phyloP scores from a whole-genome alignment of 2,888 invertebrate genomes.

The Acanthopleura granulata region DNA sequence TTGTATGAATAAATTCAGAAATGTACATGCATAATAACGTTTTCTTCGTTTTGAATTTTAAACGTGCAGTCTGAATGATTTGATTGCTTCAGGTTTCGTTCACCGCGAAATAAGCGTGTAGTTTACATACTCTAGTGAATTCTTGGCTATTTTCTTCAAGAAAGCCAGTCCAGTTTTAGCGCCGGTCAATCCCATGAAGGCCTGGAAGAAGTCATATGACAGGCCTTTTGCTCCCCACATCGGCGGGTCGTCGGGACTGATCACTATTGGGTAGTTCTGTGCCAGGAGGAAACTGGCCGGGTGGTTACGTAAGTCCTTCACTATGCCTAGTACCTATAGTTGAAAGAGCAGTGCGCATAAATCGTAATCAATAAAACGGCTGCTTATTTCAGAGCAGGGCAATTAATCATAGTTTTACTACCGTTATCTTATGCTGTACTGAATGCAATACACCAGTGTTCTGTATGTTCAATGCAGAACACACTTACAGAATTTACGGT shows the following conservation, averaged over 20 bases:
- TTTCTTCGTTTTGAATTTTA: too few relatives aligned
- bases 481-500: too few relatives aligned
- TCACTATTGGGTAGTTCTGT: slow-evolving; percentile 33
- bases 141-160: slow-evolving; percentile 38
- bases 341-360: not conserved
- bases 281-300: slow-evolving; percentile 34
- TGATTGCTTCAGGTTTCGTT: too few relatives aligned
- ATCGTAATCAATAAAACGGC: too few relatives aligned
- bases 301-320: slow-evolving; percentile 40
- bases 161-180: slow-evolving; percentile 32
- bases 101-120: too few relatives aligned
- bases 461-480: too few relatives aligned
- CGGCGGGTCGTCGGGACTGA: slow-evolving; percentile 40
- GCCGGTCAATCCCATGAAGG: slow-evolving; percentile 41
- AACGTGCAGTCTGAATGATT: too few relatives aligned
- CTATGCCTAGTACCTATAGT: slow-evolving; percentile 35
- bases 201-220: slow-evolving; percentile 41
- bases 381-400: not conserved
- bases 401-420: not conserved
- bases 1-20: too few relatives aligned
- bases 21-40: too few relatives aligned
- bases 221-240: slow-evolving; percentile 37
- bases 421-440: too few relatives aligned
- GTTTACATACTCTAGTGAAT: slow-evolving; percentile 36
- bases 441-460: too few relatives aligned